These are phyloP conservation scores for Tursiops truncatus DNA, from an alignment of 2,113 vertebrate species.

Conservation along the genomic window DNA sequence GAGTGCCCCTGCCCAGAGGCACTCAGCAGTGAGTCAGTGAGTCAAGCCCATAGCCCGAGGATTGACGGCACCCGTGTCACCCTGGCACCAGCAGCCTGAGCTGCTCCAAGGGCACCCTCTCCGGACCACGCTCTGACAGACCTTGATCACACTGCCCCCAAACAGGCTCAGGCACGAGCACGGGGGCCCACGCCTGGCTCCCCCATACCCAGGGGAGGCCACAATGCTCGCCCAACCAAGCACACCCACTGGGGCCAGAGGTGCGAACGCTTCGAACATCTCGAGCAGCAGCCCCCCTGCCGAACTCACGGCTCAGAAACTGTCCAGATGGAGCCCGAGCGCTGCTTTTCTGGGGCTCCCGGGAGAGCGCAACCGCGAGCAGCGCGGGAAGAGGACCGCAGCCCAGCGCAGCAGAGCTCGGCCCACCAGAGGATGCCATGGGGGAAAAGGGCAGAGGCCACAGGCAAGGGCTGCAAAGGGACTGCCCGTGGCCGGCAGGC, in stretches of 20 bases:
- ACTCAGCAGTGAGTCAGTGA: too few relatives aligned
- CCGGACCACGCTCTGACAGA: not conserved
- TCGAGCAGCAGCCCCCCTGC: not conserved
- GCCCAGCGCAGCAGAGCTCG: not conserved
- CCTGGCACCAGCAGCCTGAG: not conserved
- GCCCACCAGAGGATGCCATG: too few relatives aligned
- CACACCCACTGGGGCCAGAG: not conserved
- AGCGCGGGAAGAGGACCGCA: not conserved
- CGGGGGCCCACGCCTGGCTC: not conserved
- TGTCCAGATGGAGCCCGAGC: not conserved
- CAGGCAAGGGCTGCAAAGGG: not conserved
- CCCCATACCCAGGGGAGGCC: not conserved
- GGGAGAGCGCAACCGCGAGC: not conserved
- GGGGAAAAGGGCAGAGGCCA: not conserved
- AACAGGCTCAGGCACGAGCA: not conserved
- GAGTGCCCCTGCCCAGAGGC: too few relatives aligned
- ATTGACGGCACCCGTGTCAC: not conserved
- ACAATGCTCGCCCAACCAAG: fast-evolving
- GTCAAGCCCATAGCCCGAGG: too few relatives aligned
- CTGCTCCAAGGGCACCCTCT: not conserved
- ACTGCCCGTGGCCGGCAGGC: too few relatives aligned
- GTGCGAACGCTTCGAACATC: not conserved
- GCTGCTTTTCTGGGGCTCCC: not conserved
- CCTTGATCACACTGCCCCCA: not conserved
- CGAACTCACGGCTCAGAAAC: not conserved